Percentiles rank a stretch among this genome's conserved stretches.
Conservation (phyloP, 2,797 vertebrate genomes). For the Myotis myotis region DNA sequence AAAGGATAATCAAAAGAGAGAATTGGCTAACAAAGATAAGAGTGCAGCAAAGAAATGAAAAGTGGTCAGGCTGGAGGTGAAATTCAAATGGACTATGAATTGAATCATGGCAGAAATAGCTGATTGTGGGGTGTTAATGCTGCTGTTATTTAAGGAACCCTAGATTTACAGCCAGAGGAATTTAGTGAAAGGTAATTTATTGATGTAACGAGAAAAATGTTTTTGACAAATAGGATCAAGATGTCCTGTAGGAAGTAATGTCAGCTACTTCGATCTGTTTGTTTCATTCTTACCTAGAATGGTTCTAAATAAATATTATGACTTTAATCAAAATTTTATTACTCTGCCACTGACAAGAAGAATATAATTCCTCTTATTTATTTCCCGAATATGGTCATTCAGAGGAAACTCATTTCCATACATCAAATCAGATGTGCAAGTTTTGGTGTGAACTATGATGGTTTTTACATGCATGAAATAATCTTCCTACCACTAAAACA, state of each 20-base stretch:
- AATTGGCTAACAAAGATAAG: neutral
- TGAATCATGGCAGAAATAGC: neutral
- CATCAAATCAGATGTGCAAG: neutral
- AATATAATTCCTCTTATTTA: neutral
- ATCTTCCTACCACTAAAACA: neutral
- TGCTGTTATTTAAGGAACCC: neutral
- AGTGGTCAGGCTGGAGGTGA: neutral
- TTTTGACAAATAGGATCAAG: neutral
- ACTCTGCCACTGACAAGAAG: neutral
- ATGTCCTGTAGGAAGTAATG: neutral
- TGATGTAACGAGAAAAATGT: neutral
- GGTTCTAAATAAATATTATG: neutral
- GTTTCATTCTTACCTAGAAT: neutral
- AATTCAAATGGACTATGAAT: neutral
- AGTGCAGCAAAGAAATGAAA: neutral
- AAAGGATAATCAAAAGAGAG: neutral
- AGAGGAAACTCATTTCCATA: neutral
- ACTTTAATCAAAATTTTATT: constrained; percentile 1
- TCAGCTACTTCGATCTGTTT: neutral
- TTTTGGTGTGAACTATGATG: neutral
- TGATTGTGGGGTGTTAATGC: neutral
- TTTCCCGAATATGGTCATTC: neutral
- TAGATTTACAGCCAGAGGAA: neutral
- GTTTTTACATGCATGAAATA: neutral
- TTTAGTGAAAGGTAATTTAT: neutral